phyloP scores from a whole-genome alignment of 2,797 vertebrate species.

The Myotis planiceps region DNA sequence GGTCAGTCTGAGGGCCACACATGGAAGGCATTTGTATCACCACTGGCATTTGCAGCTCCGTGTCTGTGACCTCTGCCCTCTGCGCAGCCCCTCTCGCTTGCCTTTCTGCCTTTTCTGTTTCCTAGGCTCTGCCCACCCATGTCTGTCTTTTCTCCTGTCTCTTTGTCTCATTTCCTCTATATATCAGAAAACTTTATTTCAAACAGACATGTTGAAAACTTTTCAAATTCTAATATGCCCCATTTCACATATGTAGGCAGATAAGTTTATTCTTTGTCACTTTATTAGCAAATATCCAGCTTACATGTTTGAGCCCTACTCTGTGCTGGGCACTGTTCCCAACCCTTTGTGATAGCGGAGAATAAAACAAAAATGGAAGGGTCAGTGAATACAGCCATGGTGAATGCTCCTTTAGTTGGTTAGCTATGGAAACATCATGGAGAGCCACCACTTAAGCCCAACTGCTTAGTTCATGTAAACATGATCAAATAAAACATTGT shows the following conservation, averaged over 20 bases:
- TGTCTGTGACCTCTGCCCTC: background rate
- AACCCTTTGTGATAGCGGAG: background rate
- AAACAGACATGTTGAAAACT: background rate
- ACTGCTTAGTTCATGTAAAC: background rate
- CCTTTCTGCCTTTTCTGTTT: background rate
- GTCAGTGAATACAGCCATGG: background rate
- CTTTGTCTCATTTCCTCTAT: background rate
- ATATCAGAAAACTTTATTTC: background rate
- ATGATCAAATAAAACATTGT: background rate
- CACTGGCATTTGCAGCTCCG: background rate
- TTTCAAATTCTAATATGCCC: background rate
- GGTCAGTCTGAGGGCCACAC: background rate
- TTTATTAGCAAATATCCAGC: background rate
- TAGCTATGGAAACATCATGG: background rate
- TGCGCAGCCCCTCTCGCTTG: rapidly evolving
- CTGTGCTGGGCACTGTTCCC: background rate
- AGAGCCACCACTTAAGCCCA: background rate
- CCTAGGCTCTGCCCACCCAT: no score
- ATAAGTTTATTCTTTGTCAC: background rate
- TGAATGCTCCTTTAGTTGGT: background rate
- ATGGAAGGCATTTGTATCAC: background rate
- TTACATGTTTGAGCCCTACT: background rate
- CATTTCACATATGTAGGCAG: background rate
- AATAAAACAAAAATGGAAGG: background rate
- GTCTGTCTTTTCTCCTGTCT: background rate